Conservation (phyloP, 1,140 invertebrate genomes). For the Stegodyphus dumicola region DNA sequence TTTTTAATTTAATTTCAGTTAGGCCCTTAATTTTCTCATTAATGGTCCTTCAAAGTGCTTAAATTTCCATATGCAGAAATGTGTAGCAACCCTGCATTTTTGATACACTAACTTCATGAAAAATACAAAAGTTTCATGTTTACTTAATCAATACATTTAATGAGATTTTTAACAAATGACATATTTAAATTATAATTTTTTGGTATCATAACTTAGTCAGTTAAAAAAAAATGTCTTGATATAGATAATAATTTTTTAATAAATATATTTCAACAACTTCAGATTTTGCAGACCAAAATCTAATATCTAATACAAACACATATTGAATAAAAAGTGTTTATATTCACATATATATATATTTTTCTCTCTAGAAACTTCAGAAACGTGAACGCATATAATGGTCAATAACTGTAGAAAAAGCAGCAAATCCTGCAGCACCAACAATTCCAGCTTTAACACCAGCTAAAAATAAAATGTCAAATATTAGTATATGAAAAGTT, state of each 20-base stretch:
- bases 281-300: neutral
- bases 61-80: too few species aligned
- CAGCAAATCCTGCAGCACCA: slow-evolving; percentile 94
- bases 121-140: too few species aligned
- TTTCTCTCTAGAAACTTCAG: neutral
- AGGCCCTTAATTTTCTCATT: too few species aligned
- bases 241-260: neutral
- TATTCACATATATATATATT: neutral
- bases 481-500: neutral
- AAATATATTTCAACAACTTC: neutral
- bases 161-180: too few species aligned
- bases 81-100: too few species aligned
- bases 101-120: too few species aligned
- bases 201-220: neutral
- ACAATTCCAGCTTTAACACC: slow-evolving; percentile 91
- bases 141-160: too few species aligned
- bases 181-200: too few species aligned
- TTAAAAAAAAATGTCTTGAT: neutral
- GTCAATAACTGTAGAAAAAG: slow-evolving; percentile 94
- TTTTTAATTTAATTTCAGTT: too few species aligned
- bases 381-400: slow-evolving; percentile 82
- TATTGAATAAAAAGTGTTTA: slow-evolving; percentile 4
- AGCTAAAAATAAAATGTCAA: slow-evolving; percentile 74
- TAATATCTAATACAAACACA: neutral
- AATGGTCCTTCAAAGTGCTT: too few species aligned